A percentile compares a stretch with the other conserved stretches of the same genome.
These are phyloP conservation scores for Pachydiplax longipennis DNA, from an alignment of 2,888 invertebrate species.

Conservation along the genomic window DNA sequence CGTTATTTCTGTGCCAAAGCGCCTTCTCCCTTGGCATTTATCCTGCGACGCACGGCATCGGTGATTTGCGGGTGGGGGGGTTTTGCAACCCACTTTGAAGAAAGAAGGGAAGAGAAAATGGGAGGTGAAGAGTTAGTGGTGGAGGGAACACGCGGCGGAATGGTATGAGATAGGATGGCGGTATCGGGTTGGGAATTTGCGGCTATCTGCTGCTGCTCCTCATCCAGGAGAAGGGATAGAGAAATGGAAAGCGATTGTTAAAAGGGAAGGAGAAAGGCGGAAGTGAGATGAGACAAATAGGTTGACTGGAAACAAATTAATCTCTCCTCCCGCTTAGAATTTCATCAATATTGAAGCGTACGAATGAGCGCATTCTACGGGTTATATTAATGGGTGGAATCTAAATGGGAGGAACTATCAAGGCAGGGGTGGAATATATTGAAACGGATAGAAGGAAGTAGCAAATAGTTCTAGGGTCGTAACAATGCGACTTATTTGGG, in stretches of 20 bases:
- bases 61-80: slow-evolving; percentile 13
- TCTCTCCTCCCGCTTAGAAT: neutral
- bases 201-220: neutral
- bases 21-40: neutral
- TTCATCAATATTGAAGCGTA: too few relatives aligned
- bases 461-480: too few relatives aligned
- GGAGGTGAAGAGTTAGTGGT: neutral
- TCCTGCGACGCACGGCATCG: neutral
- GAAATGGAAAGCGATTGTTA: neutral
- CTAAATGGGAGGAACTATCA: neutral
- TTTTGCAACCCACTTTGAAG: neutral
- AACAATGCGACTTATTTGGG: too few relatives aligned
- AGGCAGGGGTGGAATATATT: neutral
- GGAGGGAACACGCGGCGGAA: neutral
- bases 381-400: too few relatives aligned
- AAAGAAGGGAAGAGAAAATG: neutral
- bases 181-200: neutral
- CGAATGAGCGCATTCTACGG: too few relatives aligned
- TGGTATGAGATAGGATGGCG: neutral
- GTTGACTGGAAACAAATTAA: too few relatives aligned
- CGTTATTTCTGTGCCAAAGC: slow-evolving; percentile 39
- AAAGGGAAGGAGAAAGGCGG: too few relatives aligned
- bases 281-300: too few relatives aligned
- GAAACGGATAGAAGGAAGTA: too few relatives aligned
- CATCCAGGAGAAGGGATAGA: neutral